phyloP scores from a whole-genome alignment of 1,140 invertebrate species.

The Drosophila insularis region DNA sequence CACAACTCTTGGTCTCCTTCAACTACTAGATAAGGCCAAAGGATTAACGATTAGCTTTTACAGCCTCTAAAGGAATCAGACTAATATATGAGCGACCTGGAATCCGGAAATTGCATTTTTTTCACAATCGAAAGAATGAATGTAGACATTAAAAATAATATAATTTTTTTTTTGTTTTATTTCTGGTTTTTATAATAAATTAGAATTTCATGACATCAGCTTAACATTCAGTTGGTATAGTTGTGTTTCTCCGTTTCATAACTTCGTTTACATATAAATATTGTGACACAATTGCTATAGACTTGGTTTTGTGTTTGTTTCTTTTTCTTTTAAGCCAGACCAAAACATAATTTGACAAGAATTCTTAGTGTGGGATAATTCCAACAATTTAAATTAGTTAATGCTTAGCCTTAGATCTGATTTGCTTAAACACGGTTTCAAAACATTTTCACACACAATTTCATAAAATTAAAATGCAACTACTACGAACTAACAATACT shows the following conservation, averaged over 20 bases:
- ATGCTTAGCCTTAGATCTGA: conserved; percentile 32
- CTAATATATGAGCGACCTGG: no score
- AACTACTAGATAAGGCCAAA: no score
- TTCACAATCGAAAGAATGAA: no score
- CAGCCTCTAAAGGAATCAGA: no score
- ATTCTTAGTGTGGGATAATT: conserved; percentile 21
- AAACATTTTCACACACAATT: conserved; percentile 34
- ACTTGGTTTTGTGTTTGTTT: conserved; percentile 19
- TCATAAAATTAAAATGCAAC: conserved; percentile 68
- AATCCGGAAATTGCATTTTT: no score
- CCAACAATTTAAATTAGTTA: conserved; percentile 34
- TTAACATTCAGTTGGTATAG: conserved; percentile 45
- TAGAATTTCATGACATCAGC: conserved; percentile 65
- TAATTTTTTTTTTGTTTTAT: conserved; percentile 28
- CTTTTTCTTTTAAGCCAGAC: conserved; percentile 34
- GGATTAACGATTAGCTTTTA: no score
- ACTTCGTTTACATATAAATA: conserved; percentile 14
- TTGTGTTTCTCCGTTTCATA: background rate
- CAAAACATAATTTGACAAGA: conserved; percentile 53
- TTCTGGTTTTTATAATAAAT: conserved; percentile 70
- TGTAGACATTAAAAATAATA: background rate
- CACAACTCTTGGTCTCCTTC: no score
- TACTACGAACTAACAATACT: conserved; percentile 73
- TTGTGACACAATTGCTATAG: conserved; percentile 18
- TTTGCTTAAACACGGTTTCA: conserved; percentile 33